Base-by-base conservation (phyloP, 2,113 vertebrate genomes). In the Suricata suricatta region DNA sequence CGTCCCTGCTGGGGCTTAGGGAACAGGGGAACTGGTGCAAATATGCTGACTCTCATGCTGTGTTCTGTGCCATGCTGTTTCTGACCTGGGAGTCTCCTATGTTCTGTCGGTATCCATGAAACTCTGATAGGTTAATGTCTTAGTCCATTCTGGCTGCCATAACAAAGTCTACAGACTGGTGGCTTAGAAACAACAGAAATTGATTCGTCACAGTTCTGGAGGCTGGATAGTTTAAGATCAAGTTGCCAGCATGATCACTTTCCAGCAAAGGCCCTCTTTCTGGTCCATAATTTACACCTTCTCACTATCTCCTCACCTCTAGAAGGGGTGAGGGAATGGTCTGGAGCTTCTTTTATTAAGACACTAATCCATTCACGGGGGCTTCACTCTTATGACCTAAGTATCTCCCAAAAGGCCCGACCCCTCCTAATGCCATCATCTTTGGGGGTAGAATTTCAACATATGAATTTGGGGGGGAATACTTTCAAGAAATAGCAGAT, bases 1-100 rank as follows among this genome's bases (percentile, higher is more conserved):
- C 57, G 38, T 12, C 19, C 33, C 13, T 4, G 2, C 0, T 15
- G 7, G 50, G 35, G 35, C 41, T 3, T 57, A 4, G 2, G 29
- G 16, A 17, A 27, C 13, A 83, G 68, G 47, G 19, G 8, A 41
- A 60, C 52, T 29, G 87, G 84, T 27, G 68, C 12, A 31, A 7
- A 23, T n/a, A 19, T 16, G 6, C 54, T 47, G 38, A 69, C 31
- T n/a, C 38, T 66, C 76, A 21, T 5, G 31, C 27, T 29, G 44
- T 29, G 13, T 47, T 13, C 72, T 50, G 10, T n/a, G 27, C 29
- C 3, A 0, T 69, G 21, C 86, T 44, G 4, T 54, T 50, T 88
- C 64, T 63, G 69, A 71, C 31, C 44, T 41, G 60, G 25, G 31
- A 90, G 33, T 16, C 25, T 47, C 29, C 0, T 7, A 9, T 90